Evolutionary conservation across 2,888 invertebrate species (phyloP), one percentile per base, ranked within the genome.

Genomic region (Tineola bisselliella): DNA sequence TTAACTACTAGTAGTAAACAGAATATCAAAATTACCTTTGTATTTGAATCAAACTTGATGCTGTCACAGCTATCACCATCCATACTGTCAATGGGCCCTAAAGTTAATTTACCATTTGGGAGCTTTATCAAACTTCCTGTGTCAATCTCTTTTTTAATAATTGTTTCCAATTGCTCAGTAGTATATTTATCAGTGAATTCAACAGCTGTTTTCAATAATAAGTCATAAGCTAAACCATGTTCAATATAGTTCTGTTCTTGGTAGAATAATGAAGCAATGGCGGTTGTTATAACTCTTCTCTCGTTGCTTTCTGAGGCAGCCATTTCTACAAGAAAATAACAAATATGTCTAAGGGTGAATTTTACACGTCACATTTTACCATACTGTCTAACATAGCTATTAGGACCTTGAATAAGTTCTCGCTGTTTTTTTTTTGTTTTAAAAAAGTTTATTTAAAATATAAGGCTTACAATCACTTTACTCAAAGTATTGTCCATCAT

Each of bases 161-260:
- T 90, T 44, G 88, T 88, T 71, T 91, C 89, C 38, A 92, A 80
- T 70, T 89, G 90, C 66, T 89, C 90, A 69, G 88, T 90, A 8
- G 89, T 86, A 71, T 91, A 91, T 62, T 90, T 87, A 1, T 90
- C 89, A 63, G 92, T 91, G 72, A 91, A 91, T 8, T 89, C 87
- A 38, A 89, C 80, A 62, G 92, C 88, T 68, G 91, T 90, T 70
- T 88, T 88, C 33, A 92, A 88, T 63, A 93, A 86, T 68, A 91
- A 91, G 61, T 86, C 84, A 63, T 90, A 89, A n/a, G 92, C 91
- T 63, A 93, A 91, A 17, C 93, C 93, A 74, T 90, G 89, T 74
- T 92, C 90, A 62, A 92, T 81, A 69, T 91, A 92, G 75, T 90
- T 92, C 61, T 92, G 91, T 71, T 93, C 92, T 69, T 90, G 89